phyloP scores from a whole-genome alignment of 2,888 invertebrate species.

The Xestia xanthographa region DNA sequence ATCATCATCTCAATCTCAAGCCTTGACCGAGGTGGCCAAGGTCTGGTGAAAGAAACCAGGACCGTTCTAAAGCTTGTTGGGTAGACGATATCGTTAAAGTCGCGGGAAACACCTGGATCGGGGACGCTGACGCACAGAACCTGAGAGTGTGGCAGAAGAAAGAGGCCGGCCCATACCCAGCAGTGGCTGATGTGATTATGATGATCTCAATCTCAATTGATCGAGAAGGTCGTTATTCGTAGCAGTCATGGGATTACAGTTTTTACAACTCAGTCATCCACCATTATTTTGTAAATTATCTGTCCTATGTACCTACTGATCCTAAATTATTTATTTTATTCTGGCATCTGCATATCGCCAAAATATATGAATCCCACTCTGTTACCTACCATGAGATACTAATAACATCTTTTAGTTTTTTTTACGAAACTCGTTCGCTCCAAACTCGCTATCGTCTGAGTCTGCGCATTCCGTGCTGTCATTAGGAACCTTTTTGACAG shows the following conservation, averaged over 20 bases:
- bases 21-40: no score
- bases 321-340: not conserved
- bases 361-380: not conserved
- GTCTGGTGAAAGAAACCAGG: no score
- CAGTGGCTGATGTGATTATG: no score
- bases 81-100: no score
- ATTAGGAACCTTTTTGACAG: slow-evolving; percentile 36
- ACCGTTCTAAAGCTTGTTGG: no score
- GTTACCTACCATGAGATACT: slow-evolving; percentile 1
- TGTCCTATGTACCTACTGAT: not conserved
- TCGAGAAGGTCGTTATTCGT: not conserved
- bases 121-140: no score
- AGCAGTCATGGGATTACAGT: not conserved
- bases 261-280: not conserved
- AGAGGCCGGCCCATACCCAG: no score
- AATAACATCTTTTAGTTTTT: slow-evolving; percentile 1
- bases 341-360: not conserved
- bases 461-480: slow-evolving; percentile 37
- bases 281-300: not conserved
- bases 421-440: slow-evolving; percentile 15
- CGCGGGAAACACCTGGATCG: no score
- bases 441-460: slow-evolving; percentile 35
- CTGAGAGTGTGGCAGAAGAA: no score
- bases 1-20: no score
- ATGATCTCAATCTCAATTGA: not conserved